Conservation (phyloP, 2,888 invertebrate species). For the Spatulosminthurus flaviceps region DNA sequence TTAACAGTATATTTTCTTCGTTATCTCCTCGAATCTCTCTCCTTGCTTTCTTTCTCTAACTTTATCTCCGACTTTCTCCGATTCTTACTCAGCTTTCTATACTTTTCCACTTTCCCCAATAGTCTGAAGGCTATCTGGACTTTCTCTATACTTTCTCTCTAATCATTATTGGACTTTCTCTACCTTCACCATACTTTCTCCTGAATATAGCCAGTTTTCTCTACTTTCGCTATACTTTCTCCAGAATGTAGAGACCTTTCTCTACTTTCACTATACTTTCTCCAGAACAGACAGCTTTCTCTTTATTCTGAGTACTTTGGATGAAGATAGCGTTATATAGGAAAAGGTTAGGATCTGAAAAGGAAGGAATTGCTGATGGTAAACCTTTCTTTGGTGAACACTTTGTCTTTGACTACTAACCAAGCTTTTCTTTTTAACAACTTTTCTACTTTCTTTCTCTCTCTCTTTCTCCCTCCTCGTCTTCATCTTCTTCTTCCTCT, state of each 20-base stretch:
- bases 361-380: background rate
- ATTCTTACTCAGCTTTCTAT: background rate
- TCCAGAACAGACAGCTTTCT: too few relatives aligned
- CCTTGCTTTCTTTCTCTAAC: conserved; percentile 38
- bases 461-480: background rate
- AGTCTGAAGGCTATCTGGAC: too few relatives aligned
- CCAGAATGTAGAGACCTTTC: too few relatives aligned
- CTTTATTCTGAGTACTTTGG: background rate
- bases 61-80: background rate
- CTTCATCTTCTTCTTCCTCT: background rate
- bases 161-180: too few relatives aligned
- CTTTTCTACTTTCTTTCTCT: conserved; percentile 1
- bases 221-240: conserved; percentile 1
- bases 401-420: conserved; percentile 23
- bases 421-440: conserved; percentile 2
- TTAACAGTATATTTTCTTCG: too few relatives aligned
- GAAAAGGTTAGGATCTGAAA: background rate
- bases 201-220: too few relatives aligned
- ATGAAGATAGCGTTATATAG: too few relatives aligned
- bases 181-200: conserved; percentile 13
- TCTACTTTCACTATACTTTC: conserved; percentile 4
- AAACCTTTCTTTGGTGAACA: background rate
- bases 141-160: background rate
- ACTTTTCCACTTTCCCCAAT: background rate
- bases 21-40: conserved; percentile 30